Percentiles rank a stretch among this genome's conserved stretches.
phyloP scores from a whole-genome alignment of 2,888 invertebrate species.

The Melipona bicolor region DNA sequence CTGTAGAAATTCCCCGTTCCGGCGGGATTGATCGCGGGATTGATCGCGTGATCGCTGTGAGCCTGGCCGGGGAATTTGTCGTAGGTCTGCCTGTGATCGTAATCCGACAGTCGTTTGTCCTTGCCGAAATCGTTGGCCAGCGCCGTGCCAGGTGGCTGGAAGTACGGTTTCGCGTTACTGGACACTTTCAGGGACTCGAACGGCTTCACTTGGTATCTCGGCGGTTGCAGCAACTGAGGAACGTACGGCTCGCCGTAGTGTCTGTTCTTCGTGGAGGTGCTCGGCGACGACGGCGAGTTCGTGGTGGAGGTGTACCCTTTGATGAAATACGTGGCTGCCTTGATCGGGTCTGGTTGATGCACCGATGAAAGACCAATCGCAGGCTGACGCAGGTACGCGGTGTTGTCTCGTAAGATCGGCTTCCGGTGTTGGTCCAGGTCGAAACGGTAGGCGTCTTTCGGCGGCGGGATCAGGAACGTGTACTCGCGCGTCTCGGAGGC shows the following conservation, averaged over 20 bases:
- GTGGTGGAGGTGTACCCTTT: slow-evolving; percentile 67
- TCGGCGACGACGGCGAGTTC: slow-evolving; percentile 53
- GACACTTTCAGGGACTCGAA: slow-evolving; percentile 76
- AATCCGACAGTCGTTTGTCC: slow-evolving; percentile 58
- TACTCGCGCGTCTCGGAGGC: slow-evolving; percentile 78
- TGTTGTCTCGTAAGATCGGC: slow-evolving; percentile 73
- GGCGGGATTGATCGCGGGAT: slow-evolving; percentile 43
- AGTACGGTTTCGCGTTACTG: slow-evolving; percentile 72
- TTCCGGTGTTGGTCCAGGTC: slow-evolving; percentile 78
- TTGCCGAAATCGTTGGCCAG: slow-evolving; percentile 57
- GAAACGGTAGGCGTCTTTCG: slow-evolving; percentile 78
- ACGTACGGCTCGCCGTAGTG: slow-evolving; percentile 63
- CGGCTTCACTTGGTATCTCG: slow-evolving; percentile 68
- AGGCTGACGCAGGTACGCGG: slow-evolving; percentile 74
- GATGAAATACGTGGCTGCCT: slow-evolving; percentile 73
- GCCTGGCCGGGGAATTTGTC: slow-evolving; percentile 69
- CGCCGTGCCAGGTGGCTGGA: slow-evolving; percentile 69
- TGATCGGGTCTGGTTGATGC: slow-evolving; percentile 62
- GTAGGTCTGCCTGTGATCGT: slow-evolving; percentile 60
- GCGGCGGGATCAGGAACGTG: slow-evolving; percentile 80
- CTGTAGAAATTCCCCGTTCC: slow-evolving; percentile 74
- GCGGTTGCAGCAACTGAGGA: slow-evolving; percentile 65
- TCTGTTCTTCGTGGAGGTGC: slow-evolving; percentile 67
- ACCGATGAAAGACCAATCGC: slow-evolving; percentile 62
- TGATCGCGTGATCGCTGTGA: slow-evolving; percentile 58